A percentile compares a stretch with the other conserved stretches of the same genome.
These are phyloP conservation scores for Panopea generosa DNA, from an alignment of 2,888 invertebrate genomes.

Conservation along the genomic window DNA sequence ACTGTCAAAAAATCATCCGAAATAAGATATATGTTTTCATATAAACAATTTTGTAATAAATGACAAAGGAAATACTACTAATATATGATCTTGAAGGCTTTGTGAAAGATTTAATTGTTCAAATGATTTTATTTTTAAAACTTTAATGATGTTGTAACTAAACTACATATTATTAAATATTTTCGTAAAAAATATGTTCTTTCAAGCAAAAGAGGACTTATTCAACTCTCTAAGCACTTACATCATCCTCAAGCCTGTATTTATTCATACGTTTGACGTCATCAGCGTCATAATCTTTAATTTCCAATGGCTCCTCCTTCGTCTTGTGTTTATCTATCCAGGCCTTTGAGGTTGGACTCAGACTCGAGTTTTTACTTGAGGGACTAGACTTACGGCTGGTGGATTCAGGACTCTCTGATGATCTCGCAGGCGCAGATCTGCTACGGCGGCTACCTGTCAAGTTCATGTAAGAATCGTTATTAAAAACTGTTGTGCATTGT, in stretches of 20 bases:
- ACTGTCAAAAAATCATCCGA: no score
- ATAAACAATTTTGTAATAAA: no score
- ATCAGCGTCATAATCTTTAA: conserved; percentile 86
- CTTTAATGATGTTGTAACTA: no score
- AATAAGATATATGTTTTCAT: no score
- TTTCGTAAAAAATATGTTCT: no score
- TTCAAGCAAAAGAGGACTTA: no score
- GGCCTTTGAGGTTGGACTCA: conserved; percentile 75
- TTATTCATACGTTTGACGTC: conserved; percentile 87
- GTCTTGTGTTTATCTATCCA: conserved; percentile 76
- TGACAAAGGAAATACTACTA: no score
- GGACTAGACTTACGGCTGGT: conserved; percentile 69
- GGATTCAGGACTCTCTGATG: conserved; percentile 76
- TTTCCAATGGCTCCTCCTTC: conserved; percentile 81
- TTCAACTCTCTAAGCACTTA: conserved; percentile 59
- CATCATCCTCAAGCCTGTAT: conserved; percentile 85
- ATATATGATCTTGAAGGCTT: no score
- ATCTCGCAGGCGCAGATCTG: conserved; percentile 82
- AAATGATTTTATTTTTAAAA: no score
- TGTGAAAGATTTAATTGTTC: no score
- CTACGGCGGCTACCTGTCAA: conserved; percentile 77
- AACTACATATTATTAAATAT: no score
- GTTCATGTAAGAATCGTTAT: no score
- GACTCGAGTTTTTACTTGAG: conserved; percentile 66
- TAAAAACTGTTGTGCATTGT: neutral